Conservation (phyloP, 2,888 invertebrate species). For the Lasius platythorax region DNA sequence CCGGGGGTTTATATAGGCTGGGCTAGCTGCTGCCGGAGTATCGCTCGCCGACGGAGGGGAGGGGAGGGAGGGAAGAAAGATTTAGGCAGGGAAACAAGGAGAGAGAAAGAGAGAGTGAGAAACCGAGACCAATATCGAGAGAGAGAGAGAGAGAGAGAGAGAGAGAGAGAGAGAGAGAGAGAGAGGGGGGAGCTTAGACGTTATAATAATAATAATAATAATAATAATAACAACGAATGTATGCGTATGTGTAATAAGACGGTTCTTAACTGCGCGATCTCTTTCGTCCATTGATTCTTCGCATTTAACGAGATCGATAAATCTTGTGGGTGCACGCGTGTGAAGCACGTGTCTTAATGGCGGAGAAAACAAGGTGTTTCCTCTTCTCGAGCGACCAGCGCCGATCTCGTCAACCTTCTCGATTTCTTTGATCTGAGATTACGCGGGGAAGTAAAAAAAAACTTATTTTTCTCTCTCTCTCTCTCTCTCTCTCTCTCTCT, state of each 20-base stretch:
- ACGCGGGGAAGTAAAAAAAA: not conserved
- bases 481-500: not conserved
- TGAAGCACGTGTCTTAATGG: slow-evolving; percentile 33
- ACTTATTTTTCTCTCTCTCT: not conserved
- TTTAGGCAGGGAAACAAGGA: slow-evolving; percentile 46
- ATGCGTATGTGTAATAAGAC: slow-evolving; percentile 23
- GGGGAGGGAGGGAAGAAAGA: slow-evolving; percentile 29
- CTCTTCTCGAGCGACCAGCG: not conserved
- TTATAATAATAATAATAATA: not conserved
- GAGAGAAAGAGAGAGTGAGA: slow-evolving; percentile 30
- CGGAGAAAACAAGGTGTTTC: slow-evolving; percentile 5
- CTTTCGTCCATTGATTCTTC: slow-evolving; percentile 55
- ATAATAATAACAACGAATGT: slow-evolving; percentile 20
- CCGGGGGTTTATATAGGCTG: slow-evolving; percentile 84
- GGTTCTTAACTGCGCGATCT: slow-evolving; percentile 56
- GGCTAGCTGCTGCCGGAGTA: slow-evolving; percentile 73
- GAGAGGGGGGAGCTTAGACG: slow-evolving; percentile 18
- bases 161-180: slow-evolving; percentile 1
- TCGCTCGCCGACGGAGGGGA: slow-evolving; percentile 13
- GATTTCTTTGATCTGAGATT: not conserved
- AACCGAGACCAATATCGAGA: not conserved
- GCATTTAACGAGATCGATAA: slow-evolving; percentile 35
- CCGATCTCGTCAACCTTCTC: not conserved
- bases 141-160: not conserved
- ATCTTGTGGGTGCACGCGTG: slow-evolving; percentile 37